Evolutionary conservation across 2,113 vertebrate species (phyloP).

Genomic region (Phyllostomus hastatus): DNA sequence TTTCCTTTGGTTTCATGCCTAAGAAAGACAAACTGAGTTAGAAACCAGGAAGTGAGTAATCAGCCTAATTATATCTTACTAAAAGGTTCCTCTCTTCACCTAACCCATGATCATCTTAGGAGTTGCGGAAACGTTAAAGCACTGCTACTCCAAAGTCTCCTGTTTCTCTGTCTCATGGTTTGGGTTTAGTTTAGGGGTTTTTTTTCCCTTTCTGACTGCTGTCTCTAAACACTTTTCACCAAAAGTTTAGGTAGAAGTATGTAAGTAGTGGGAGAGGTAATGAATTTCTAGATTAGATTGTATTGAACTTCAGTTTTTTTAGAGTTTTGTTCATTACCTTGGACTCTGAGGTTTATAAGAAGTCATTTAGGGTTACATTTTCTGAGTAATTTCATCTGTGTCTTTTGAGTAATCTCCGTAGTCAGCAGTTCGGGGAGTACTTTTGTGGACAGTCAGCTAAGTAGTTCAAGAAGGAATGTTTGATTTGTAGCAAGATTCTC

Average conservation of each 20-base stretch:
- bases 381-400: neutral
- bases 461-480: neutral
- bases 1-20: conserved; percentile 26
- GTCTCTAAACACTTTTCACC: neutral
- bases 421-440: neutral
- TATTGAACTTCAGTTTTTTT: neutral
- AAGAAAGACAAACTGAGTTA: conserved; percentile 32
- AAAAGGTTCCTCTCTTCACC: neutral
- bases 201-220: neutral
- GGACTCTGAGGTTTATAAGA: neutral
- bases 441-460: neutral
- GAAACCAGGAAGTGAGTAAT: conserved; percentile 27
- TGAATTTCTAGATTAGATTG: neutral
- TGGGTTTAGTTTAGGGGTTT: neutral
- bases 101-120: neutral
- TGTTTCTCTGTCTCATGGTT: neutral
- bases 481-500: neutral
- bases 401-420: conserved; percentile 15
- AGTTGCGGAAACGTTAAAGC: conserved; percentile 10
- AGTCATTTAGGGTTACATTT: neutral
- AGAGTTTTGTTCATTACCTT: neutral
- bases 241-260: neutral
- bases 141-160: neutral
- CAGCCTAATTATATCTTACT: neutral
- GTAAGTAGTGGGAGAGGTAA: neutral